phyloP scores from a whole-genome alignment of 1,140 invertebrate species.

The Lithobius niger region DNA sequence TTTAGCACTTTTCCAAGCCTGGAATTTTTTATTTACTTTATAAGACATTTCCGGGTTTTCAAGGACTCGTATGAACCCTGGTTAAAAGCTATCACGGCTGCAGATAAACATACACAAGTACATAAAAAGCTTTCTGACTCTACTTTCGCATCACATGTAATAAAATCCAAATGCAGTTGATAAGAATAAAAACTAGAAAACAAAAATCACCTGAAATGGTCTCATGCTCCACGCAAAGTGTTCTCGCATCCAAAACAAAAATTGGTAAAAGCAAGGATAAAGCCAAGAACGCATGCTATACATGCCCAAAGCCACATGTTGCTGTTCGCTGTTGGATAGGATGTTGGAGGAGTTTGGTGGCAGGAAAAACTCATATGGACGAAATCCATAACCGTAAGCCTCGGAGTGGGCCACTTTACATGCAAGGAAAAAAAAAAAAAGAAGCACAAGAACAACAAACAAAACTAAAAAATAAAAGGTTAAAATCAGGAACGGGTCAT shows the following conservation, averaged over 20 bases:
- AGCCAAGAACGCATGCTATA: slow-evolving; percentile 4
- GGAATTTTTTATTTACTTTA: no score
- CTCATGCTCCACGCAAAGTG: background rate
- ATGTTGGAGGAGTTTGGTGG: background rate
- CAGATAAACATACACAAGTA: no score
- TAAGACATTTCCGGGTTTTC: no score
- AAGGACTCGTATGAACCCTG: no score
- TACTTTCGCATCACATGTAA: no score
- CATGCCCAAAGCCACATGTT: background rate
- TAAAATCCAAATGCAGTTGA: no score
- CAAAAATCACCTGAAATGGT: background rate
- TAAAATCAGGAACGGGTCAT: no score
- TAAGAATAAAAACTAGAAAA: background rate
- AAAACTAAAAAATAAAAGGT: background rate
- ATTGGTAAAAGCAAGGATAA: background rate
- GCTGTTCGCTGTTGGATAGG: background rate
- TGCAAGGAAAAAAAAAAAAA: no score
- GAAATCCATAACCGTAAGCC: slow-evolving; percentile 1
- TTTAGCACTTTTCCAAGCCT: no score
- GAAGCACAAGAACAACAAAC: no score
- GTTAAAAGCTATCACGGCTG: no score
- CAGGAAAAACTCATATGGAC: background rate
- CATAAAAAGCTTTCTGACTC: no score
- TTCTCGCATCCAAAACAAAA: background rate
- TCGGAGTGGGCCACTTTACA: slow-evolving; percentile 2